Evolutionary conservation across 2,888 invertebrate species (phyloP), one percentile per base, ranked within the genome.

Genomic region (Rhogogaster chlorosoma): DNA sequence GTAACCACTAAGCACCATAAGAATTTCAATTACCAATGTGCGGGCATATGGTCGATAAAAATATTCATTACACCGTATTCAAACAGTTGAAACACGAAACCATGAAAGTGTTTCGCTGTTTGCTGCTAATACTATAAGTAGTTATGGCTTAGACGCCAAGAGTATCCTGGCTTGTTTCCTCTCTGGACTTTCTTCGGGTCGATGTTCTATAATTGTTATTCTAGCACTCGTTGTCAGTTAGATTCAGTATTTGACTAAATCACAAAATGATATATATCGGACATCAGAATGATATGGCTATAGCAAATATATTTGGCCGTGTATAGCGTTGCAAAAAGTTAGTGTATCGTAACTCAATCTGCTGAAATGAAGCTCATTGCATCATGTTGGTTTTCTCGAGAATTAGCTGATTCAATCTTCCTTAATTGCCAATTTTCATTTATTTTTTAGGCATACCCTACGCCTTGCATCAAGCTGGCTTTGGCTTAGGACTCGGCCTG

Each of bases 381-480:
- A 26, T 12, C 49, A 18, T 22, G 10, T 26, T 70, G 36, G 36
- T 70, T 36, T 18, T 2, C 9, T 36, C 36, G 18, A 32, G 36
- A 70, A 36, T 70, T n/a, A 9, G 4, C 36, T 36, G n/a, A 36
- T 18, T 26, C 12, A 12, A 5, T 61, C 5, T 61, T 82, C 15
- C 10, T 22, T 22, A 26, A 22, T 38, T 42, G 26, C 12, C 85
- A 32, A 38, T 64, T 26, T 26, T 2, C 38, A 80, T 80, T 15
- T 49, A 83, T 89, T 92, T 89, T 92, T 49, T 88, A 96, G 96
- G 95, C 85, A 97, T 97, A 93, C 97, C 97, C n/a, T 98, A 96
- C 93, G 97, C 97, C 0, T 94, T 98, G 9, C 96, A 96, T 89
- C 96, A 97, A 91, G 96, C 97, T 80, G 98, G 98, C 15, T 96